These are phyloP conservation scores for Peromyscus polionotus DNA, from an alignment of 2,113 vertebrate species.

Conservation along the genomic window DNA sequence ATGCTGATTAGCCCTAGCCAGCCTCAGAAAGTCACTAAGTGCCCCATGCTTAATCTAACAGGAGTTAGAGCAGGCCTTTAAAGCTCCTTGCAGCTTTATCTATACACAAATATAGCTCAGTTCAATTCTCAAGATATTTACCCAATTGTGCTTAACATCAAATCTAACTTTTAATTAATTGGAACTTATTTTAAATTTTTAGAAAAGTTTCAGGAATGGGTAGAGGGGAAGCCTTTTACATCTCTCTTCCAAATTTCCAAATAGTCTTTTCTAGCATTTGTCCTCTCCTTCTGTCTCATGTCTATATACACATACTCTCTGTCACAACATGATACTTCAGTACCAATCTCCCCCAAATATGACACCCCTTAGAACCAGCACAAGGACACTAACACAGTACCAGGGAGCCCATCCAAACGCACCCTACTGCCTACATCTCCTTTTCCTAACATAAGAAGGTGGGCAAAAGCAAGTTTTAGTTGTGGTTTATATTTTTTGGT, in stretches of 20 bases:
- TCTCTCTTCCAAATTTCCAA: not conserved
- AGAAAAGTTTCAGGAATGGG: not conserved
- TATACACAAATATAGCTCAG: conserved; percentile 17
- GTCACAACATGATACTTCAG: conserved; percentile 2
- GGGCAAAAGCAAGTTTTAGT: not conserved
- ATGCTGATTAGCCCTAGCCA: not conserved
- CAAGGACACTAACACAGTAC: not conserved
- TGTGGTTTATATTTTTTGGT: not conserved
- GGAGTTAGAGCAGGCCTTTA: not conserved
- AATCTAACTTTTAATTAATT: conserved; percentile 26
- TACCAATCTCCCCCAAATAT: not conserved
- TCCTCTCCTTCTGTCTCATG: not conserved
- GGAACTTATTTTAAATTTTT: conserved; percentile 11
- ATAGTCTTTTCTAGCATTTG: not conserved
- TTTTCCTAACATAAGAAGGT: not conserved
- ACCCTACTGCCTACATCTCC: not conserved
- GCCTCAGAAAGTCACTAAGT: not conserved
- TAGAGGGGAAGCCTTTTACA: not conserved
- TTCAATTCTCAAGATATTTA: not conserved
- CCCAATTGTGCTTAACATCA: not conserved
- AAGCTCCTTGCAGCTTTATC: not conserved
- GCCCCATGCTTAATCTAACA: not conserved
- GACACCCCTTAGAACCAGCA: not conserved
- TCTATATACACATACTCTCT: not conserved
- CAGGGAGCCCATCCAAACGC: not conserved